Conservation (phyloP, 2,113 vertebrate species). For the Tachycineta bicolor region DNA sequence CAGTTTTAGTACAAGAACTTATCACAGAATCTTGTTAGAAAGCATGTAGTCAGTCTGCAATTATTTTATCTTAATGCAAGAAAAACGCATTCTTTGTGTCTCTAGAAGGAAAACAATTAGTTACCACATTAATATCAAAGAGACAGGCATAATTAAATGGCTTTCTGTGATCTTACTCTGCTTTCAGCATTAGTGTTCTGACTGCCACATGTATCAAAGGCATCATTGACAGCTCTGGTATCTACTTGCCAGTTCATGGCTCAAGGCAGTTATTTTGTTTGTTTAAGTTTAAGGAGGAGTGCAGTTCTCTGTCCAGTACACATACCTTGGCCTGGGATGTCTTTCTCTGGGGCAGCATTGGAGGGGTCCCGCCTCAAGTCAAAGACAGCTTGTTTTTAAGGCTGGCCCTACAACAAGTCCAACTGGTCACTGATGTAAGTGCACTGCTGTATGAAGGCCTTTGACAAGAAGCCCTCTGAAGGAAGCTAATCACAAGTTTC, state of each 20-base stretch:
- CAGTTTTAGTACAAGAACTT: background rate
- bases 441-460: background rate
- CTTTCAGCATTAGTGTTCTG: background rate
- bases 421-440: background rate
- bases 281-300: background rate
- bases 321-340: background rate
- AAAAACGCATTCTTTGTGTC: background rate
- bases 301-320: background rate
- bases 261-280: background rate
- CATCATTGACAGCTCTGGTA: fast-evolving
- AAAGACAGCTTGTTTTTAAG: background rate
- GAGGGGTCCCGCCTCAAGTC: background rate
- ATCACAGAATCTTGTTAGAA: background rate
- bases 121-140: background rate
- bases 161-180: background rate
- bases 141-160: background rate
- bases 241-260: background rate
- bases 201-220: background rate
- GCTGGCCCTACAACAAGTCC: background rate
- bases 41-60: background rate
- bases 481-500: background rate
- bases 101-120: background rate
- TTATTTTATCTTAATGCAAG: background rate
- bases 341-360: background rate
- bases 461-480: background rate